These are phyloP conservation scores for Acrossocheilus wenchowensis DNA, from an alignment of 2,797 vertebrate genomes.

Conservation along the genomic window DNA sequence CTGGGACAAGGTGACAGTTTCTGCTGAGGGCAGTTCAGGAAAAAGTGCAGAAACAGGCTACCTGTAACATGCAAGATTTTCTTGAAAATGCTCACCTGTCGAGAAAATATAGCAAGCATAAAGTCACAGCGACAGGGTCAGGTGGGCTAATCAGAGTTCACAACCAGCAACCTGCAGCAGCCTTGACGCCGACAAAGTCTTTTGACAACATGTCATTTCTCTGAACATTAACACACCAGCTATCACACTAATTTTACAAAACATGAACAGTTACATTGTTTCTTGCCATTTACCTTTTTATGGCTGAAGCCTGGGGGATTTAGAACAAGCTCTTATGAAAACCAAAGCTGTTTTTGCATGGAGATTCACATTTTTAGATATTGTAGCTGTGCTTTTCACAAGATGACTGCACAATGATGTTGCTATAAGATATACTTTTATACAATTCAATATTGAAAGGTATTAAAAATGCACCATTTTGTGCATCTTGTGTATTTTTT, in stretches of 20 bases:
- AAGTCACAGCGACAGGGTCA: neutral
- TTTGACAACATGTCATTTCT: constrained; percentile 59
- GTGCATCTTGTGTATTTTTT: neutral
- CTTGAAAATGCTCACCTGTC: constrained; percentile 70
- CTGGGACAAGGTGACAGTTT: constrained; percentile 38
- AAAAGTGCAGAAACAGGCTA: constrained; percentile 53
- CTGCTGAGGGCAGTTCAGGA: constrained; percentile 1
- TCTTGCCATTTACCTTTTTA: constrained; percentile 4
- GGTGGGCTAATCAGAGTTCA: constrained; percentile 13
- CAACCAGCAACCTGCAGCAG: neutral
- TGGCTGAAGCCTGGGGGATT: neutral
- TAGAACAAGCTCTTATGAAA: neutral
- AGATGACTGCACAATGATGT: neutral
- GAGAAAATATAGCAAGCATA: constrained; percentile 53
- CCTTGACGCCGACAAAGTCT: constrained; percentile 59
- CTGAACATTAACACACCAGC: constrained; percentile 57
- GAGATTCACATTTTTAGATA: neutral
- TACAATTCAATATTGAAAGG: neutral
- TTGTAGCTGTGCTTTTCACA: neutral
- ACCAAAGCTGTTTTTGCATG: neutral
- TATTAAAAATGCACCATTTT: neutral
- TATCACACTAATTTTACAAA: constrained; percentile 40
- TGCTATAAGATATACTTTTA: neutral
- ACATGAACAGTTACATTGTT: constrained; percentile 14
- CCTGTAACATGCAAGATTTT: constrained; percentile 72